Evolutionary conservation across 1,140 invertebrate genomes (phyloP).

Genomic region (Ladona fulva): DNA sequence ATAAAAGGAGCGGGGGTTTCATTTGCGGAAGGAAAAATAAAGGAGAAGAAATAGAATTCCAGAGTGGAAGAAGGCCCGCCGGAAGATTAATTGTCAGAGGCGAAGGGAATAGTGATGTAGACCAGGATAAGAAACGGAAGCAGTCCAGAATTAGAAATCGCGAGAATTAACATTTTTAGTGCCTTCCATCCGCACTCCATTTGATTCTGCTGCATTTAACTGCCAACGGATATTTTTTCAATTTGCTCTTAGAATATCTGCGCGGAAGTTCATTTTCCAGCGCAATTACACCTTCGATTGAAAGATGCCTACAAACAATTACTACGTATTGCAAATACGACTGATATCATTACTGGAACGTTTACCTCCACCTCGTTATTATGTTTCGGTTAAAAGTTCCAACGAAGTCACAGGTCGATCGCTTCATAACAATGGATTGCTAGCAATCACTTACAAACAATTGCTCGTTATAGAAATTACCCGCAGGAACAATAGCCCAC

Average conservation of each 20-base stretch:
- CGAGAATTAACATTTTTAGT: slow-evolving; percentile 4
- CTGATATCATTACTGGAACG: no score
- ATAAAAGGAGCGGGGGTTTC: background rate
- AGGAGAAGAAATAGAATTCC: background rate
- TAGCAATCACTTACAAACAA: no score
- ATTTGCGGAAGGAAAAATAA: background rate
- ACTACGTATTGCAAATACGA: no score
- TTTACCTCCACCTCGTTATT: no score
- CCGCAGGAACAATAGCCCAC: no score
- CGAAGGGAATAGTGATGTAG: background rate
- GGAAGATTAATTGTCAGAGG: background rate
- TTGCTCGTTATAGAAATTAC: no score
- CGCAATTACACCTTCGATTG: no score
- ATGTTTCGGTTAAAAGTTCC: no score
- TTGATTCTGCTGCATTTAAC: background rate
- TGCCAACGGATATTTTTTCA: background rate
- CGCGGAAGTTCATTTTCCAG: background rate
- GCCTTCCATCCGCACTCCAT: background rate
- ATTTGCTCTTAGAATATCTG: background rate
- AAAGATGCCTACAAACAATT: no score
- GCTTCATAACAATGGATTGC: no score
- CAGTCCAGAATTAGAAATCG: background rate
- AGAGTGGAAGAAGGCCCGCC: background rate
- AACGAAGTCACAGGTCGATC: no score
- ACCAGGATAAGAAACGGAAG: background rate